Evolutionary conservation across 2,888 invertebrate species (phyloP).

Genomic region (Lasioglossum malachurum): DNA sequence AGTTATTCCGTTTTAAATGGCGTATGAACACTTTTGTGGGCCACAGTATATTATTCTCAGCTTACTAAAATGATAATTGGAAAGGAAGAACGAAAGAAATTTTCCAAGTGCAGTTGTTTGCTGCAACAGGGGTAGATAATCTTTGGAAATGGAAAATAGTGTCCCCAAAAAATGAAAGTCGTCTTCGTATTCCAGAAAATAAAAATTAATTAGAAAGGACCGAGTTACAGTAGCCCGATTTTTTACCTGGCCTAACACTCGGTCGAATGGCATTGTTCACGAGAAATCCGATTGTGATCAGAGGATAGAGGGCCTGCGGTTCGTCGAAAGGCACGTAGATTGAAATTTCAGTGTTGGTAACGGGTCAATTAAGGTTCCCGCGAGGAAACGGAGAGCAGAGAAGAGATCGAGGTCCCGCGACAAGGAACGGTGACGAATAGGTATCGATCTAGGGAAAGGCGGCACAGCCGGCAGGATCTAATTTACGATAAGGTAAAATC

Average conservation of each 20-base stretch:
- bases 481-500: constrained; percentile 66
- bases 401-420: constrained; percentile 13
- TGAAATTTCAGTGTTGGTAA: neutral
- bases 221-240: neutral
- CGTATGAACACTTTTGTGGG: no score
- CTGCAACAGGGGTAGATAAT: no score
- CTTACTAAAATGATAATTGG: no score
- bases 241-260: neutral
- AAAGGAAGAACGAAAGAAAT: no score
- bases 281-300: neutral
- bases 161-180: no score
- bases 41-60: no score
- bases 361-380: neutral
- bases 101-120: no score
- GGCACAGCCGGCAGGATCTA: constrained; percentile 37
- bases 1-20: no score
- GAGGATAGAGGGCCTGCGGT: neutral
- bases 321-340: neutral
- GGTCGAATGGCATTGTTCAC: neutral
- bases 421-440: constrained; percentile 37
- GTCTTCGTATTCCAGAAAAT: neutral
- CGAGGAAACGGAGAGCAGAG: neutral
- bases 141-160: no score
- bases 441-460: constrained; percentile 48
- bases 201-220: neutral